These are phyloP conservation scores for Bombus fervidus DNA, from an alignment of 1,140 invertebrate species.

Conservation along the genomic window DNA sequence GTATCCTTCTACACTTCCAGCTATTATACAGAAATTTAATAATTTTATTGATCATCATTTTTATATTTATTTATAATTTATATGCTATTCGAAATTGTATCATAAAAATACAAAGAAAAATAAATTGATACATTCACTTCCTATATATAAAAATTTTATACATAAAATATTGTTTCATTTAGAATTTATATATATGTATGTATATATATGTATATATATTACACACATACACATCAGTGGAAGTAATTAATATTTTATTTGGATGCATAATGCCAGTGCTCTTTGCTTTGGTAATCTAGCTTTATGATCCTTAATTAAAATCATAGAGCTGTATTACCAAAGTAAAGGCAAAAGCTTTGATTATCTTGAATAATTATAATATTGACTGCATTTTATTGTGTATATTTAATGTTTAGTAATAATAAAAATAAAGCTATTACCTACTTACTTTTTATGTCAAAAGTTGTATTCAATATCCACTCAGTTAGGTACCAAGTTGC, in stretches of 20 bases:
- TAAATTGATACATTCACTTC: not conserved
- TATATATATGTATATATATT: not conserved
- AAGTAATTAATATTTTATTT: not conserved
- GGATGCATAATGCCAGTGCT: slow-evolving; percentile 65
- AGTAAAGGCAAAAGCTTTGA: slow-evolving; percentile 77
- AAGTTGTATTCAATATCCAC: slow-evolving; percentile 62
- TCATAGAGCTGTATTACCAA: slow-evolving; percentile 83
- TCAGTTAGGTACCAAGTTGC: slow-evolving; percentile 82
- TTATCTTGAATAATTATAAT: slow-evolving; percentile 8
- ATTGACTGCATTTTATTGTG: not conserved
- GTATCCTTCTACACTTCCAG: slow-evolving; percentile 20
- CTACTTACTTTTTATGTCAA: slow-evolving; percentile 18
- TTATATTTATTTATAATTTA: not conserved
- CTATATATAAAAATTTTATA: no score
- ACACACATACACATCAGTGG: not conserved
- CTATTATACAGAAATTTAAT: slow-evolving; percentile 1
- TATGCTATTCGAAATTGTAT: not conserved
- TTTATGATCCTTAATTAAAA: slow-evolving; percentile 81
- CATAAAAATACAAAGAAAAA: not conserved
- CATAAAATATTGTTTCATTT: not conserved
- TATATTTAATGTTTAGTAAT: not conserved
- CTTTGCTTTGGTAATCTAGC: slow-evolving; percentile 85
- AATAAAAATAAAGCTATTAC: not conserved
- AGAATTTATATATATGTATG: not conserved
- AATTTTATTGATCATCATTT: not conserved